Evolutionary conservation across 2,113 vertebrate species (phyloP).

Genomic region (Bucco capensis): DNA sequence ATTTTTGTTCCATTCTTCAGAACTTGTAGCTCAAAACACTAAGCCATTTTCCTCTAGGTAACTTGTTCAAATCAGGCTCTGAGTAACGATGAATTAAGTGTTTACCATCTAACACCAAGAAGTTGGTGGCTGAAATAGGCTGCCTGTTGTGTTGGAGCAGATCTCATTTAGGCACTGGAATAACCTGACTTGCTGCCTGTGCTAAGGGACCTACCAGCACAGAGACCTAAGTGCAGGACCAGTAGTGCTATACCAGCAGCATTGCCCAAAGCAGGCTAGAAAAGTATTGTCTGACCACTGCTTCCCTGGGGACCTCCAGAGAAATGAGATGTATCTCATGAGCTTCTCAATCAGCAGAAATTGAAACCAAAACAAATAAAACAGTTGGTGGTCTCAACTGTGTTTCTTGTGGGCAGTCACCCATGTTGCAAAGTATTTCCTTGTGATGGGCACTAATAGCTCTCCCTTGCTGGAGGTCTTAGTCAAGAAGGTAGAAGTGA

Average conservation of each 20-base stretch:
- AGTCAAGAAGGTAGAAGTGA: not conserved
- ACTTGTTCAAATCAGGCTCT: not conserved
- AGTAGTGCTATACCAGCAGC: not conserved
- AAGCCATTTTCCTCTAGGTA: not conserved
- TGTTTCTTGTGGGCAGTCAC: constrained; percentile 27
- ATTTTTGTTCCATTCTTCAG: not conserved
- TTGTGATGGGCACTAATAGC: constrained; percentile 32
- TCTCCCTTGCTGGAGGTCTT: not conserved
- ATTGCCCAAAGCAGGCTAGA: not conserved
- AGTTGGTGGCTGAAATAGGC: not conserved
- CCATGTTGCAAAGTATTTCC: constrained; percentile 30
- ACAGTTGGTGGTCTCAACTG: constrained; percentile 22
- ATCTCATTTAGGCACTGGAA: not conserved
- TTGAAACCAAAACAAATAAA: constrained; percentile 55
- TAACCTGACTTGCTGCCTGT: not conserved
- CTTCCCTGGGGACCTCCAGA: not conserved
- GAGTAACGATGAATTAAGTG: not conserved
- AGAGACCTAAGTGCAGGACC: not conserved
- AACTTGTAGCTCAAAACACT: not conserved
- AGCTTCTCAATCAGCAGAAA: constrained; percentile 53
- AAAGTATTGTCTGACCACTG: not conserved
- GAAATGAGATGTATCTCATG: constrained; percentile 17
- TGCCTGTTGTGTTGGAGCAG: not conserved
- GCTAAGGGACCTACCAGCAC: not conserved
- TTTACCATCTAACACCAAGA: not conserved